phyloP scores from a whole-genome alignment of 2,113 vertebrate species.

The Eublepharis macularius region DNA sequence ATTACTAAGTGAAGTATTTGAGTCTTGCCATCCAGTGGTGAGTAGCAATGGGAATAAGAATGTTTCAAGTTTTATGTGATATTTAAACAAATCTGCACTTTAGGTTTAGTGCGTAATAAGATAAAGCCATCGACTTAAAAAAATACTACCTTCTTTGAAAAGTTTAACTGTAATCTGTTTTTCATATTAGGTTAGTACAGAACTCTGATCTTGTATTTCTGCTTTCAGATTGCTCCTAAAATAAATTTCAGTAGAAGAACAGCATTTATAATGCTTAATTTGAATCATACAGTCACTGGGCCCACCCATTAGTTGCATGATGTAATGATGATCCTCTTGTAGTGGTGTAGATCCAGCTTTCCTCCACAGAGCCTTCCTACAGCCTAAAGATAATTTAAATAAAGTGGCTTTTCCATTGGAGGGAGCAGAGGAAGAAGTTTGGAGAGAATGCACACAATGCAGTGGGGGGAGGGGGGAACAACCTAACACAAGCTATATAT shows the following conservation, averaged over 20 bases:
- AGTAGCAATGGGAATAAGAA: conserved; percentile 59
- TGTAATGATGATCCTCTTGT: no score
- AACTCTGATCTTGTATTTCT: background rate
- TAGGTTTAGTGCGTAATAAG: background rate
- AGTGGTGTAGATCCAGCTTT: no score
- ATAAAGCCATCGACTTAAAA: background rate
- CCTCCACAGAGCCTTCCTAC: no score
- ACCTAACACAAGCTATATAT: no score
- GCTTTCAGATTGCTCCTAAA: background rate
- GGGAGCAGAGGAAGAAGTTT: no score
- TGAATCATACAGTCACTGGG: no score
- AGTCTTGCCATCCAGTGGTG: conserved; percentile 95
- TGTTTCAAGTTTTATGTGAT: accelerated
- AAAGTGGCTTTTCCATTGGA: no score
- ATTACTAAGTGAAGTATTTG: conserved; percentile 89
- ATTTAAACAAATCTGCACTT: background rate
- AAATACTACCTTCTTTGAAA: background rate
- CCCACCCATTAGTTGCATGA: no score
- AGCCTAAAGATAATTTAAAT: no score
- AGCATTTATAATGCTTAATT: background rate
- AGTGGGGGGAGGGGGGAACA: no score
- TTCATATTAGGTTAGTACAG: background rate
- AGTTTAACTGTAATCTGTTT: background rate
- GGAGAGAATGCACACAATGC: no score
- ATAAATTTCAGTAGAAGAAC: background rate